A percentile compares a stretch with the other conserved stretches of the same genome.
Conservation (phyloP, 2,888 invertebrate species). For the Phyllotreta cruciferae region DNA sequence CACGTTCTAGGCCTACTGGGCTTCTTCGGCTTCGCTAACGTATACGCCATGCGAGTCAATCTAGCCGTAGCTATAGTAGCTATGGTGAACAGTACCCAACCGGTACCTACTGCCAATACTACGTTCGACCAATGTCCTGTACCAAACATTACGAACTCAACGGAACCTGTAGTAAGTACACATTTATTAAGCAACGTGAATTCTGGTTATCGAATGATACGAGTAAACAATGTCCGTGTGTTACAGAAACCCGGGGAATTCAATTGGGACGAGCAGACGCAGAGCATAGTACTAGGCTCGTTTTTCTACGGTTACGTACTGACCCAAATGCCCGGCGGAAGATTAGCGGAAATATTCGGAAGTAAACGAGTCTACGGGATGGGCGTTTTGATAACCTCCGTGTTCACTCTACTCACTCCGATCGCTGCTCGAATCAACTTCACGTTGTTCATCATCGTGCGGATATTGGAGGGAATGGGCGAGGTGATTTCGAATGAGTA, state of each 20-base stretch:
- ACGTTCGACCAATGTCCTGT: slow-evolving; percentile 69
- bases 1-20: slow-evolving; percentile 83
- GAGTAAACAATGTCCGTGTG: slow-evolving; percentile 29
- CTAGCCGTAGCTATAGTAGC: slow-evolving; percentile 94
- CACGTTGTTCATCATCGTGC: slow-evolving; percentile 74
- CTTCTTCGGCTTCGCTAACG: slow-evolving; percentile 86
- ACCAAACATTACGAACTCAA: slow-evolving; percentile 59
- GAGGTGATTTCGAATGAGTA: too few relatives aligned
- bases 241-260: slow-evolving; percentile 74
- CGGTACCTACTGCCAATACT: slow-evolving; percentile 63
- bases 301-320: slow-evolving; percentile 86
- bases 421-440: slow-evolving; percentile 75
- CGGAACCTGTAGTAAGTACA: slow-evolving; percentile 49
- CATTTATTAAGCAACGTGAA: neutral
- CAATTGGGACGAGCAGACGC: slow-evolving; percentile 79
- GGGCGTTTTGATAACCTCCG: slow-evolving; percentile 80
- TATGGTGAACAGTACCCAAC: slow-evolving; percentile 81
- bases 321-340: slow-evolving; percentile 84
- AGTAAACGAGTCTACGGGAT: slow-evolving; percentile 88
- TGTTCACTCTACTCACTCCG: slow-evolving; percentile 85
- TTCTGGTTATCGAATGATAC: neutral
- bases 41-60: slow-evolving; percentile 90
- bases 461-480: slow-evolving; percentile 83
- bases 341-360: slow-evolving; percentile 84
- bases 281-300: slow-evolving; percentile 81